Evolutionary conservation across 2,113 vertebrate genomes (phyloP), one percentile per base, ranked within the genome.

Genomic region (Excalfactoria chinensis): DNA sequence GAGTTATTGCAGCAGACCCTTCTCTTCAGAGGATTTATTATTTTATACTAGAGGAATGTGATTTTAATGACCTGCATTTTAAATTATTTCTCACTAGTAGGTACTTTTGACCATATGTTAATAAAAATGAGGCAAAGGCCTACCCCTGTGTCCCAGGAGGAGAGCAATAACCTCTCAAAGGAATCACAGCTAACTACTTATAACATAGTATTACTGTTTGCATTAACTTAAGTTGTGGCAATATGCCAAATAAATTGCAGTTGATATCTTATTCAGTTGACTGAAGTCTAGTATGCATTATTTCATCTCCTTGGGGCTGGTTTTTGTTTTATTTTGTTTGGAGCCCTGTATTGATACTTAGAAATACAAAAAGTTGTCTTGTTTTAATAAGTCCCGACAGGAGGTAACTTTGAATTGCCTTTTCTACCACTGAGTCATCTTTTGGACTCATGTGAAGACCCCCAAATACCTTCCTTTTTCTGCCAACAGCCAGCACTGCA

Each of bases 11-110:
- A 76, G 5, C 13, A 87, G 78, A 68, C 35, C 62, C 56, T 90
- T 93, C 81, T 93, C 72, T 87, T 92, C 56, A 41, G 51, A 78
- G 18, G 59, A 95, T 96, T 95, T 93, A 93, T 92, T 95, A 46
- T 84, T 77, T 93, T 75, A 62, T 86, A 4, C 92, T 40, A 66
- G 64, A 77, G 20, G 64, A 92, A 92, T 89, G 68, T 69, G 76
- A 77, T 84, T 79, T 90, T 90, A 88, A 88, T 83, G 78, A 79
- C n/a, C 37, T 80, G 55, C 60, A 91, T 82, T 94, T 92, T 67
- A 85, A 84, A 94, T 92, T 93, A 92, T 87, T 92, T 95, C 80
- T 93, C 68, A 87, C 59, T 87, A 70, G 74, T 7, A 92, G 67
- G 46, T 70, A 69, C 34, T 89, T 96, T 87, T 88, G 66, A 67